These are phyloP conservation scores for Glyptemys insculpta DNA, from an alignment of 2,797 vertebrate genomes.

Conservation along the genomic window DNA sequence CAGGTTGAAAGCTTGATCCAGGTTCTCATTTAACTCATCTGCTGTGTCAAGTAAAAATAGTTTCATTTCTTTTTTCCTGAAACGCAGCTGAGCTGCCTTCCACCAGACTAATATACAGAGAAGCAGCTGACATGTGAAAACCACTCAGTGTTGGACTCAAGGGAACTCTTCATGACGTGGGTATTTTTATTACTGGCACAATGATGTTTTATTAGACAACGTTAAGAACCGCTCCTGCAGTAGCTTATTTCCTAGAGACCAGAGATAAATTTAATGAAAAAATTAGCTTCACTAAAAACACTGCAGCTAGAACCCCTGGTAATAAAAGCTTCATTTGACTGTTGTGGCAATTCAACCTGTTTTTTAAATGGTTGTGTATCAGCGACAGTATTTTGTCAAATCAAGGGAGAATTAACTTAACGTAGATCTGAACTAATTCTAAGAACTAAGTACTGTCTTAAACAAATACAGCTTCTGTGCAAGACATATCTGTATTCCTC, in stretches of 20 bases:
- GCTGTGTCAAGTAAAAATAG: neutral
- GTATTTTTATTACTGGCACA: slow-evolving; percentile 16
- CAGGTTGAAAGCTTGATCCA: neutral
- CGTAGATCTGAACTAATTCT: neutral
- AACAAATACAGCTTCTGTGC: fast-evolving
- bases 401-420: neutral
- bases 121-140: neutral
- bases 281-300: neutral
- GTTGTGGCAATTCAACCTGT: neutral
- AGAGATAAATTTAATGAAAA: slow-evolving; percentile 12
- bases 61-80: fast-evolving
- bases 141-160: neutral
- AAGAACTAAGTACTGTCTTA: neutral
- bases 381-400: neutral
- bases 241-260: slow-evolving; percentile 16
- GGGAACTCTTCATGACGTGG: neutral
- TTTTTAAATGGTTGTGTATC: neutral
- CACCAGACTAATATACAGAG: neutral
- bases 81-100: neutral
- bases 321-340: slow-evolving; percentile 43
- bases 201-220: slow-evolving; percentile 8
- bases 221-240: slow-evolving; percentile 15
- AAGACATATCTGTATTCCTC: neutral
- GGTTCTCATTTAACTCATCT: neutral
- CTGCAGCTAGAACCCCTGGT: neutral